Conservation (phyloP, 2,888 invertebrate species). For the Chloroclysta siterata region DNA sequence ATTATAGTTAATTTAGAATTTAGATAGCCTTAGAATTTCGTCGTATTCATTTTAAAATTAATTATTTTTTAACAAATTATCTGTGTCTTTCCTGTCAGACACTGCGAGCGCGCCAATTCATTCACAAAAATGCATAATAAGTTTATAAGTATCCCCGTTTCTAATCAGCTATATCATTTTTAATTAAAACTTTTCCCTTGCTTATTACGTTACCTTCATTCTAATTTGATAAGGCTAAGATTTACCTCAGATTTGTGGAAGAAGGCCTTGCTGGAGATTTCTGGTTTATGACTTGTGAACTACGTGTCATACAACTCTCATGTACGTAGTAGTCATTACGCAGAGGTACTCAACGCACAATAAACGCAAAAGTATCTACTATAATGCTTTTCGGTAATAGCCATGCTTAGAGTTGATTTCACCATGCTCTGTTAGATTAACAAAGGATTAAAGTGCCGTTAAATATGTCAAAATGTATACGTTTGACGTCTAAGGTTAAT, state of each 20-base stretch:
- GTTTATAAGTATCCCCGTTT: too few species aligned
- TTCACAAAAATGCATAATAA: conserved; percentile 8
- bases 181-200: conserved; percentile 18
- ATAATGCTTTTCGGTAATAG: too few species aligned
- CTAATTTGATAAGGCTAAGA: too few species aligned
- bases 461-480: too few species aligned
- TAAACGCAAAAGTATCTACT: conserved; percentile 25
- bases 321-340: conserved; percentile 22
- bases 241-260: background rate
- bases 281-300: conserved; percentile 43
- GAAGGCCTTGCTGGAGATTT: conserved; percentile 33
- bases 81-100: conserved; percentile 6
- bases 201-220: too few species aligned
- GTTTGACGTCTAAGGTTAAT: too few species aligned
- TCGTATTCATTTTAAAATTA: conserved; percentile 31
- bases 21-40: conserved; percentile 55
- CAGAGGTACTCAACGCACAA: conserved; percentile 25
- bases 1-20: conserved; percentile 61
- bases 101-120: conserved; percentile 8
- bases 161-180: conserved; percentile 3
- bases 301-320: conserved; percentile 43
- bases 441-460: too few species aligned
- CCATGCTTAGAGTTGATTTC: too few species aligned
- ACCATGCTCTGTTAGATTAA: too few species aligned
- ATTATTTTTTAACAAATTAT: conserved; percentile 13